These are phyloP conservation scores for Pseudococcus viburni DNA, from an alignment of 2,888 invertebrate species.

Conservation along the genomic window DNA sequence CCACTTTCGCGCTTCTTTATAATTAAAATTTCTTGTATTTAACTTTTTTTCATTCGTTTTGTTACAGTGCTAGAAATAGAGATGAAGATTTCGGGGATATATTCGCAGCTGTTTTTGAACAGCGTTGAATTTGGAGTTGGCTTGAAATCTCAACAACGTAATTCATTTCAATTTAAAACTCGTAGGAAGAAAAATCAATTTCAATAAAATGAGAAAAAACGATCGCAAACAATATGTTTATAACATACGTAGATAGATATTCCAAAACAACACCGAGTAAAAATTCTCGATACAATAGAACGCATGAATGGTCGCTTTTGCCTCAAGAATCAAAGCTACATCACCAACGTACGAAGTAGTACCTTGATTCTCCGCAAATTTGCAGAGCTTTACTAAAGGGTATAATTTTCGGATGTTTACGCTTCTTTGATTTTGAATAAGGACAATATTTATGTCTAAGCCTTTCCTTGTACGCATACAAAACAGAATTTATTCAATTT, in stretches of 20 bases:
- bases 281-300: constrained; percentile 38
- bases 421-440: constrained; percentile 62
- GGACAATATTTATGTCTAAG: constrained; percentile 62
- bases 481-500: constrained; percentile 58
- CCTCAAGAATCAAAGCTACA: constrained; percentile 60
- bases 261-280: constrained; percentile 28
- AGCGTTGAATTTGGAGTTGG: not conserved
- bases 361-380: constrained; percentile 50
- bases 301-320: constrained; percentile 58
- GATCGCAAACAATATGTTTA: not conserved
- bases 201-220: not conserved
- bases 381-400: constrained; percentile 57
- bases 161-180: not conserved
- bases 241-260: not conserved
- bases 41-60: constrained; percentile 32
- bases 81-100: not conserved
- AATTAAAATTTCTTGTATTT: constrained; percentile 11
- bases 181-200: constrained; percentile 4
- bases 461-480: constrained; percentile 50
- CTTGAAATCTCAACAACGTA: not conserved
- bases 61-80: not conserved
- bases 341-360: constrained; percentile 29
- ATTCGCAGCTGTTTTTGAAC: no score
- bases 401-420: constrained; percentile 61
- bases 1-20: constrained; percentile 6